Base-by-base conservation (phyloP, 2,888 invertebrate genomes). In the Dastarcus helophoroides region DNA sequence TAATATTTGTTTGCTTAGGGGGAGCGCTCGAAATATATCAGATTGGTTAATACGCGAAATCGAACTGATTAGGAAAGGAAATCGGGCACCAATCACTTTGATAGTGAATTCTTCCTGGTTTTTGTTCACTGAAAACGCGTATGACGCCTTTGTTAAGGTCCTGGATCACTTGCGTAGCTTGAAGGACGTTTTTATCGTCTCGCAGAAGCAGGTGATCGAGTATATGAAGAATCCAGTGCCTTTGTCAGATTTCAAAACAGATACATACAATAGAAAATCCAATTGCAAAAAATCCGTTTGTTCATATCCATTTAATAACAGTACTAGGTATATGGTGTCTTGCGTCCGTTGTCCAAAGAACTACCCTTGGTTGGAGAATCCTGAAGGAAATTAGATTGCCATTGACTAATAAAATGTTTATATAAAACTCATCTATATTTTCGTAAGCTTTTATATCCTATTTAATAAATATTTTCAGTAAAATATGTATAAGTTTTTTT, bases 81-180 rank as follows among this genome's bases (percentile, higher is more conserved):
- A 59, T 35, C 51, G 51, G 25, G 65, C 66, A n/a, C 71, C 70
- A 3, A 56, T 67, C 32, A 65, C 64, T 2, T 42, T 71, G 2
- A 54, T 62, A 25, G 42, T 67, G 11, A 64, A 65, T 37, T 61
- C 65, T 9, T 61, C 60, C 17, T 69, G 68, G 67, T 63, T 72
- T 32, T 36, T 43, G 2, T 39, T 41, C 14, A 46, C 42, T 7
- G 45, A 48, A 13, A 48, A 53, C 33, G 47, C 51, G 37, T 46
- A 45, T 7, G 43, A 42, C 3, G 63, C 53, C 12, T 42, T 57
- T 12, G 29, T 15, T 2, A 40, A 48, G 33, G 63, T 64, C 36
- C 39, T 67, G 31, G 58, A 64, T 24, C 42, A 50, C 28, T 32
- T 64, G 14, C 37, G 35, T 4, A 36, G 30, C 0, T 32, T 46